Evolutionary conservation across 2,113 vertebrate species (phyloP).

Genomic region (Gopherus flavomarginatus): DNA sequence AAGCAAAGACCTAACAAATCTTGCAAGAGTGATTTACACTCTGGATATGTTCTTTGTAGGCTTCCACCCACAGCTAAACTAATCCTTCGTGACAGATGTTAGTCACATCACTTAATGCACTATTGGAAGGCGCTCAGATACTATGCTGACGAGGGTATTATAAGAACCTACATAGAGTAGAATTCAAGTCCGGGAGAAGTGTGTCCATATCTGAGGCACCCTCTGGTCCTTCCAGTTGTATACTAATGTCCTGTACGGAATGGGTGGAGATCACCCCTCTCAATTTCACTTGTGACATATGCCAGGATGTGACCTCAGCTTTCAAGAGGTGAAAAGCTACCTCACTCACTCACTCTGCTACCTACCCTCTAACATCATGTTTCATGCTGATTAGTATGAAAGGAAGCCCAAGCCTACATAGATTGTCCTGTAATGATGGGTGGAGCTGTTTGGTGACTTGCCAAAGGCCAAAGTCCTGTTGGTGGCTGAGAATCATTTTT

Average conservation of each 20-base stretch:
- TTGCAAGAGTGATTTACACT: background rate
- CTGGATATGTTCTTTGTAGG: background rate
- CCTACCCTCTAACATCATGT: background rate
- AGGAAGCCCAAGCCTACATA: constrained; percentile 41
- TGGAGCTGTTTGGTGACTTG: constrained; percentile 44
- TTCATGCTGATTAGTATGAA: constrained; percentile 11
- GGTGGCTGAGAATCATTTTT: constrained; percentile 23
- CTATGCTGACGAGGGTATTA: background rate
- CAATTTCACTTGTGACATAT: background rate
- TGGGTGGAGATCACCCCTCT: background rate
- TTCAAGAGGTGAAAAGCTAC: constrained; percentile 33
- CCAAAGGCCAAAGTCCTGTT: background rate
- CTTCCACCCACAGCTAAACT: background rate
- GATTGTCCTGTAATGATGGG: constrained; percentile 29
- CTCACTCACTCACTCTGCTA: constrained; percentile 8
- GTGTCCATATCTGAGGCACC: constrained; percentile 1
- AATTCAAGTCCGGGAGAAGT: background rate
- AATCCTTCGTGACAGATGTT: background rate
- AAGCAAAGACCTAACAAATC: background rate
- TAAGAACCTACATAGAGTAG: background rate
- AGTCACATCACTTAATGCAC: background rate
- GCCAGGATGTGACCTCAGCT: constrained; percentile 48
- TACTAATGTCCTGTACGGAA: constrained; percentile 35
- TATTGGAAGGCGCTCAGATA: background rate
- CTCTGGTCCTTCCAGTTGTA: constrained; percentile 32